Base-by-base conservation (phyloP, 2,888 invertebrate genomes). In the Acheta domesticus region DNA sequence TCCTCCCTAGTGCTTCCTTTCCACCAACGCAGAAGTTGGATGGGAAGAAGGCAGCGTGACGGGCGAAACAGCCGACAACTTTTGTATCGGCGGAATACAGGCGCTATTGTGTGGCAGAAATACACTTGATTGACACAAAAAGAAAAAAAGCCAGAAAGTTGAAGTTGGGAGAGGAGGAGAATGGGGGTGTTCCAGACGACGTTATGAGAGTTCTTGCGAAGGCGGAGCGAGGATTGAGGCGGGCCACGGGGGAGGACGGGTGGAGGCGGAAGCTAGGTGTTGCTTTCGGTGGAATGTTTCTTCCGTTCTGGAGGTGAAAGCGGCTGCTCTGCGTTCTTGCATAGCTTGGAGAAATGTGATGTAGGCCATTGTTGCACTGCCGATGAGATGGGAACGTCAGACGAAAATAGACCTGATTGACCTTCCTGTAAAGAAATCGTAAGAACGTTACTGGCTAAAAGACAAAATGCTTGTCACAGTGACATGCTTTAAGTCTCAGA, bases 81-180 rank as follows among this genome's bases (percentile, higher is more conserved):
- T 62, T 62, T 62, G n/a, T 62, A 62, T 62, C 62, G 62, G 62
- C 62, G n/a, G 62, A 62, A 62, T 62, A 62, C 62, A 62, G n/a
- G 62, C 62, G 62, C 62, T 62, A 62, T 62, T 62, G 62, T 62
- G 62, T 62, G 62, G 14, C 62, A 62, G 62, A 62, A 62, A 62
- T 62, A 14, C 62, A n/a, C n/a, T 62, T 62, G 62, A 62, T 62
- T 62, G 62, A 62, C 62, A 62, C 62, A 62, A 62, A 19, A 62
- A 14, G 62, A 62, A 62, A 62, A 23, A 36, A 62, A 62, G 62
- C 16, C 62, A n/a, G n/a, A 62, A 62, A 62, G 62, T 62, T 8
- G 62, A 8, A n/a, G 62, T 62, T 62, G 62, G 62, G 62, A 62
- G 62, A 62, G 8, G 62, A 14, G 5, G 12, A 12, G 62, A 16